phyloP scores from a whole-genome alignment of 2,888 invertebrate genomes.

The Eilema caniola region DNA sequence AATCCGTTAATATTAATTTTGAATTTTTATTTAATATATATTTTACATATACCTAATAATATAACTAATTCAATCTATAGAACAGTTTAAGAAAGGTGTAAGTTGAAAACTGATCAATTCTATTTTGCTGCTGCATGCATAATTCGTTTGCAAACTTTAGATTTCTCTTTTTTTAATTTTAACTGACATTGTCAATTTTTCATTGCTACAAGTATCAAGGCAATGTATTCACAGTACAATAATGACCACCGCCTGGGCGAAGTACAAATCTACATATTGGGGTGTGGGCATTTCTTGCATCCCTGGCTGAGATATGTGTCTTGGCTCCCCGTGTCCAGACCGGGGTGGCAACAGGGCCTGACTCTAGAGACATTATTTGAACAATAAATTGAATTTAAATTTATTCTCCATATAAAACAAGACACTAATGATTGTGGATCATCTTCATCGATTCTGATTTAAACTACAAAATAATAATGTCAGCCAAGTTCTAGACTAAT shows the following conservation, averaged over 20 bases:
- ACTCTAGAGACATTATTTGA: slow-evolving; percentile 47
- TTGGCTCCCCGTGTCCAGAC: slow-evolving; percentile 79
- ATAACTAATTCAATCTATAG: too few species aligned
- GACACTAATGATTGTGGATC: background rate
- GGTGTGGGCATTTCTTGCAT: slow-evolving; percentile 86
- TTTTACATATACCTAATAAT: too few species aligned
- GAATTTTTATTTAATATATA: too few species aligned
- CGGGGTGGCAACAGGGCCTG: slow-evolving; percentile 75
- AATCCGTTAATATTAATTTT: too few species aligned
- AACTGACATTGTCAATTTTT: background rate
- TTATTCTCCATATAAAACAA: background rate
- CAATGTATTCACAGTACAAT: slow-evolving; percentile 53
- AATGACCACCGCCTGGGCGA: slow-evolving; percentile 65
- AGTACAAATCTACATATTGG: slow-evolving; percentile 86
- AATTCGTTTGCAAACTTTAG: too few species aligned
- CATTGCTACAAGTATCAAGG: slow-evolving; percentile 63
- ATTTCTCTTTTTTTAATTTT: too few species aligned
- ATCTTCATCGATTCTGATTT: background rate
- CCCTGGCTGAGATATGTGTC: slow-evolving; percentile 86
- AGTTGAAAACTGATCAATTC: too few species aligned
- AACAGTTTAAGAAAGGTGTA: too few species aligned
- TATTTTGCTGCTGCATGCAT: too few species aligned
- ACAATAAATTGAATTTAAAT: background rate
- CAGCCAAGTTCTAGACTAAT: too few species aligned
- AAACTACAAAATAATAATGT: background rate